phyloP scores from a whole-genome alignment of 1,140 invertebrate genomes.

The Drosophila chauvacae region DNA sequence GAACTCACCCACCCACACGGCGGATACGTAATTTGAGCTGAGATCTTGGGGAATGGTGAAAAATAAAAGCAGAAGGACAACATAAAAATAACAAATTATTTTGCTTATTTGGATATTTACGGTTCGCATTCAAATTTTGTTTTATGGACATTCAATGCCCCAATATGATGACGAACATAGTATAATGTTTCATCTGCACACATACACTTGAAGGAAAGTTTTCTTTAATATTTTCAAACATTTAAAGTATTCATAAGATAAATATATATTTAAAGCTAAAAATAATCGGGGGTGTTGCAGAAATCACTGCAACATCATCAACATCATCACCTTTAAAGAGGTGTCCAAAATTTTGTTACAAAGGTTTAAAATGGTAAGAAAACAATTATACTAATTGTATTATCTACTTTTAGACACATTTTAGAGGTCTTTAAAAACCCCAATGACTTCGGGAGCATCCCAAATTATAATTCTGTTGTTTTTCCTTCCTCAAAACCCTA shows the following conservation, averaged over 20 bases:
- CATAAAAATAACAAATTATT: slow-evolving; percentile 54
- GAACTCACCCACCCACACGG: not conserved
- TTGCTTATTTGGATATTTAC: slow-evolving; percentile 47
- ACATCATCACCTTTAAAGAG: no score
- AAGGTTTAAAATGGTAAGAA: not conserved
- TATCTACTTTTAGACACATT: not conserved
- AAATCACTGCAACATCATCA: no score
- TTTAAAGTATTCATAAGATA: not conserved
- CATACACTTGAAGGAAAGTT: slow-evolving; percentile 2
- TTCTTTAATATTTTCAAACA: not conserved
- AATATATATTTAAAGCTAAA: not conserved
- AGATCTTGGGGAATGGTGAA: not conserved
- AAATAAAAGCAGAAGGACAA: slow-evolving; percentile 14
- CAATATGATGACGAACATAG: slow-evolving; percentile 21
- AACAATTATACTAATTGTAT: not conserved
- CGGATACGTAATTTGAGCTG: slow-evolving; percentile 30
- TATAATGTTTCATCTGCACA: slow-evolving; percentile 17
- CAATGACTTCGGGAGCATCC: not conserved
- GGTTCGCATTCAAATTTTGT: slow-evolving; percentile 44
- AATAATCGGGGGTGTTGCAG: no score
- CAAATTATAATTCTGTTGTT: not conserved
- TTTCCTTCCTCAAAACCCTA: not conserved
- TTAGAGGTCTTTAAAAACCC: not conserved
- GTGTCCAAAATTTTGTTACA: no score
- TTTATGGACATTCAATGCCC: slow-evolving; percentile 41